Evolutionary conservation across 2,888 invertebrate species (phyloP), one percentile per base, ranked within the genome.

Genomic region (Eurytoma californica): DNA sequence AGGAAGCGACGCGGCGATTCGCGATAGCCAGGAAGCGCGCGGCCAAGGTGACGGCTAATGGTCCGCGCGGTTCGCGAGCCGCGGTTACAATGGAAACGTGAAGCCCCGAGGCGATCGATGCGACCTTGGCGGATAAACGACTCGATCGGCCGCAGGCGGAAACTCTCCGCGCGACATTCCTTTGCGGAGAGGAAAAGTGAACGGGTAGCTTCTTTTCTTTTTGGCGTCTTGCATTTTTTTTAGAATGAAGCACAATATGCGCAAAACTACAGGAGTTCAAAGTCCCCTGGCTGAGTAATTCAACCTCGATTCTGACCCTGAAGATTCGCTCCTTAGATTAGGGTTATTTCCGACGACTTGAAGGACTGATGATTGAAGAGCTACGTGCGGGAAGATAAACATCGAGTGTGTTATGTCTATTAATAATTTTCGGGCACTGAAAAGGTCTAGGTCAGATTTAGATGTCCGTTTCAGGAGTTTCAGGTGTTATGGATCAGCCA

Each of bases 41-140:
- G 30, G 3, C 16, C 77, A 77, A 72, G 70, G 70, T 72, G 39
- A 77, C 57, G 66, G 58, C 57, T 70, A 77, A 72, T 72, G 47
- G 72, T 58, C 58, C 55, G 51, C 18, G 4, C 28, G 30, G 18
- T 47, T 20, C 9, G 20, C n/a, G 63, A 14, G 58, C 20, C 18
- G 24, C 63, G 24, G 24, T 24, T 39, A 65, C 58, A 61, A 72
- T 72, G 49, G 30, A 24, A 16, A 4, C 47, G 30, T 30, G 72
- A 39, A 16, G 18, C 74, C 74, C 67, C 30, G 58, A 47, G 67
- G 74, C 74, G 60, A 67, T 66, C 74, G 53, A 39, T 39, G 58
- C 14, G 58, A n/a, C 49, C 12, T n/a, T 30, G 49, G 53, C 14
- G 13, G 66, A 66, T 74, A 58, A 66, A 61, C 72, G 58, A 18